Evolutionary conservation across 1,140 invertebrate genomes (phyloP), one percentile per base, ranked within the genome.

Genomic region (Mya arenaria): DNA sequence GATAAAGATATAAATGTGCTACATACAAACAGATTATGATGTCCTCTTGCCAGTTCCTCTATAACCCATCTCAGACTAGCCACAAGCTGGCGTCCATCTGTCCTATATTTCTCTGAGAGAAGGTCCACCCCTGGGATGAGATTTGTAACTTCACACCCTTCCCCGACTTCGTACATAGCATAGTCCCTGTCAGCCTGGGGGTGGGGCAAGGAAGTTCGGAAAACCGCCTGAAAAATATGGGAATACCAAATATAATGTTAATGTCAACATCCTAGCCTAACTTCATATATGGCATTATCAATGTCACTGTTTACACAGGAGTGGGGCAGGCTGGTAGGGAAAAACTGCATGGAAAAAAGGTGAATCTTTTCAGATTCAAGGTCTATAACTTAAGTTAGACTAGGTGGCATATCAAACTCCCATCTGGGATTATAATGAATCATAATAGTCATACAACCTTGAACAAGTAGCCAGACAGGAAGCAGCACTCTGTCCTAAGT

Each of bases 101-200:
- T 83, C 17, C 92, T 88, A 78, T 91, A 93, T 60, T 88, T 87
- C 36, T 93, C 92, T 10, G 91, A 92, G 28, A 92, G 81, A 17
- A 93, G 81, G 69, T 92, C 90, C 19, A 93, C 71, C 0, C 92
- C 92, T 15, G 92, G 92, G 13, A 92, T 86, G 17, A 93, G 86
- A 73, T 89, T 87, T 6, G 90, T 90, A 25, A 92, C 90, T 75
- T 92, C 89, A 87, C 86, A 92, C 4, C 89, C 89, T 69, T 92
- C 88, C 8, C 89, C 89, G 30, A 92, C 89, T 39, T 92, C 89
- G 77, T 92, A 92, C 68, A 90, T 69, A 28, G 92, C 91, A 84
- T 93, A 93, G 74, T 92, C 92, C 63, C 90, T 63, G 82, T 93
- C 92, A 66, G 91, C 86, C 25, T 81, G 85, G 4, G 92, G 92